Evolutionary conservation across 2,113 vertebrate genomes (phyloP).

Genomic region (Strix aluco): DNA sequence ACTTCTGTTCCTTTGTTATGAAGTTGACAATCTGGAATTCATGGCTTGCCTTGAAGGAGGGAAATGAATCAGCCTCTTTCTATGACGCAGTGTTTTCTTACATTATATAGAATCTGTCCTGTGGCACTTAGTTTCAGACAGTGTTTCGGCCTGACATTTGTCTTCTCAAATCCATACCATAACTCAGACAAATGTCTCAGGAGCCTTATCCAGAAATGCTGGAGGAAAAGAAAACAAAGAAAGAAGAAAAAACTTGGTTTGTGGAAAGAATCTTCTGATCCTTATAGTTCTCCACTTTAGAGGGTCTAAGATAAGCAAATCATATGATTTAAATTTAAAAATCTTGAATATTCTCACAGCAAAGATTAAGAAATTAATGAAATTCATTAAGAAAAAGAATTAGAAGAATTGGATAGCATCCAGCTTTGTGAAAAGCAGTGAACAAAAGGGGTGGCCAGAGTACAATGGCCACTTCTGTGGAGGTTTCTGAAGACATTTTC

Average conservation of each 20-base stretch:
- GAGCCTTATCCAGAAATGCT: neutral
- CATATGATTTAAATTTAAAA: neutral
- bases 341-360: neutral
- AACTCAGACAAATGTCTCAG: neutral
- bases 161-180: neutral
- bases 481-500: neutral
- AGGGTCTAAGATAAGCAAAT: neutral
- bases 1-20: constrained; percentile 1
- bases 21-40: constrained; percentile 1
- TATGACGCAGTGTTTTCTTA: neutral
- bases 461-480: neutral
- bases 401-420: neutral
- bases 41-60: neutral
- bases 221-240: neutral
- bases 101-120: neutral
- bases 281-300: neutral
- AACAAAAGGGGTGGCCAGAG: neutral
- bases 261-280: neutral
- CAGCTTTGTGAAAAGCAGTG: neutral
- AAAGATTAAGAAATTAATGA: neutral
- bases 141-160: neutral
- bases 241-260: neutral
- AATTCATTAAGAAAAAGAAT: neutral
- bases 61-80: neutral
- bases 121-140: neutral